These are phyloP conservation scores for Electrona antarctica DNA, from an alignment of 2,113 vertebrate genomes.

Conservation along the genomic window DNA sequence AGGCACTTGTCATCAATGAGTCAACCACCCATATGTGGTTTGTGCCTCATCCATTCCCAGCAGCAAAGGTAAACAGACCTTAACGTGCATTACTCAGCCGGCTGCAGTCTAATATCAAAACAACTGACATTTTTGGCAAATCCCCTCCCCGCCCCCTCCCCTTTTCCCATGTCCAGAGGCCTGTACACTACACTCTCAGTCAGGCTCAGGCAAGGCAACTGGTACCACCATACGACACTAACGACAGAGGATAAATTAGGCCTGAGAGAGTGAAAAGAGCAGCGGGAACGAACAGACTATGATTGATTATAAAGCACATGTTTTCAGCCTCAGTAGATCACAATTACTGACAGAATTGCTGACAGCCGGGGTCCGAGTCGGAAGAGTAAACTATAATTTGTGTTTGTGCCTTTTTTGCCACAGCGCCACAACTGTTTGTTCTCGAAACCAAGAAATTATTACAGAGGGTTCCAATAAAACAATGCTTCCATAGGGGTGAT, in stretches of 20 bases:
- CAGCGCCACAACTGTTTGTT: slow-evolving; percentile 31
- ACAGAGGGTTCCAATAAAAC: not conserved
- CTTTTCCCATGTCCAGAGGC: slow-evolving; percentile 1
- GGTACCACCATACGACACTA: too few species aligned
- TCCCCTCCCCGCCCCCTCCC: slow-evolving; percentile 9
- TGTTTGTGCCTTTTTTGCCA: slow-evolving; percentile 10
- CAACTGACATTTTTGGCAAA: slow-evolving; percentile 34
- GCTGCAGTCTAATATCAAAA: slow-evolving; percentile 57
- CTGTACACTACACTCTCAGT: not conserved
- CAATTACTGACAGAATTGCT: slow-evolving; percentile 19
- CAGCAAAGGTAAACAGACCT: slow-evolving; percentile 64
- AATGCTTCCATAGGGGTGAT: slow-evolving; percentile 13
- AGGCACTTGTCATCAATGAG: slow-evolving; percentile 68
- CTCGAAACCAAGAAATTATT: slow-evolving; percentile 24
- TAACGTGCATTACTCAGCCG: slow-evolving; percentile 63
- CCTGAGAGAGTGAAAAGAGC: not conserved
- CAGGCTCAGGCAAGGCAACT: not conserved
- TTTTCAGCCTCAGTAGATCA: slow-evolving; percentile 33
- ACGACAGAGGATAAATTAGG: too few species aligned
- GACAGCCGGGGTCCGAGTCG: not conserved
- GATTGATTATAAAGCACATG: slow-evolving; percentile 16
- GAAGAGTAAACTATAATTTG: slow-evolving; percentile 26
- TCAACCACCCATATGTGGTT: slow-evolving; percentile 54
- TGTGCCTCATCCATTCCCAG: slow-evolving; percentile 67
- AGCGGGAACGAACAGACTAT: slow-evolving; percentile 1